A percentile compares a stretch with the other conserved stretches of the same genome.
These are phyloP conservation scores for Ochlodes sylvanus DNA, from an alignment of 2,888 invertebrate species.

Conservation along the genomic window DNA sequence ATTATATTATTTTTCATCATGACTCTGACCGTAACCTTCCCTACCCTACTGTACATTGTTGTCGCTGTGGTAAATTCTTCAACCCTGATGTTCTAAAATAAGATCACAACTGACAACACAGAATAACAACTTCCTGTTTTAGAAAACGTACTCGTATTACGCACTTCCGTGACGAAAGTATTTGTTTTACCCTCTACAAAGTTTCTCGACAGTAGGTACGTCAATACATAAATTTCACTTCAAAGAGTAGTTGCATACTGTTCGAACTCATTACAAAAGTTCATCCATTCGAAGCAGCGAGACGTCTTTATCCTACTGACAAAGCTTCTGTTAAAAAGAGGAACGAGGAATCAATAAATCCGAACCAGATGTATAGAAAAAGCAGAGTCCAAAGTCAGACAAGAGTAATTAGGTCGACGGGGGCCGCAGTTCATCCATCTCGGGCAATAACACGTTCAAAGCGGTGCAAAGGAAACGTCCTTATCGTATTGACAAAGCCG, in stretches of 20 bases:
- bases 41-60: too few relatives aligned
- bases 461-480: not conserved
- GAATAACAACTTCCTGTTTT: too few relatives aligned
- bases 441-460: conserved; percentile 2
- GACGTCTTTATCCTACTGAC: not conserved
- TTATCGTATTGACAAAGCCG: conserved; percentile 1
- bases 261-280: not conserved
- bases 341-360: conserved; percentile 5
- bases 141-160: too few relatives aligned
- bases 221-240: too few relatives aligned
- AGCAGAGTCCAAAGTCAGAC: not conserved
- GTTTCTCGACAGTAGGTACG: too few relatives aligned
- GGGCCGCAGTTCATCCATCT: not conserved
- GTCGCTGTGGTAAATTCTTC: too few relatives aligned
- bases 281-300: not conserved
- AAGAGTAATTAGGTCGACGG: conserved; percentile 3
- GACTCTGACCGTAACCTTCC: too few relatives aligned
- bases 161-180: too few relatives aligned
- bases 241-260: not conserved
- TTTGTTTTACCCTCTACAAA: too few relatives aligned
- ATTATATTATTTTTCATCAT: too few relatives aligned
- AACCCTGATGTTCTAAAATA: too few relatives aligned
- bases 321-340: conserved; percentile 3
- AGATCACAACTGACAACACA: too few relatives aligned
- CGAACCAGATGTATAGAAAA: not conserved